A percentile compares a stretch with the other conserved stretches of the same genome.
Conservation (phyloP, 2,888 invertebrate genomes). For the Meghimatium bilineatum region DNA sequence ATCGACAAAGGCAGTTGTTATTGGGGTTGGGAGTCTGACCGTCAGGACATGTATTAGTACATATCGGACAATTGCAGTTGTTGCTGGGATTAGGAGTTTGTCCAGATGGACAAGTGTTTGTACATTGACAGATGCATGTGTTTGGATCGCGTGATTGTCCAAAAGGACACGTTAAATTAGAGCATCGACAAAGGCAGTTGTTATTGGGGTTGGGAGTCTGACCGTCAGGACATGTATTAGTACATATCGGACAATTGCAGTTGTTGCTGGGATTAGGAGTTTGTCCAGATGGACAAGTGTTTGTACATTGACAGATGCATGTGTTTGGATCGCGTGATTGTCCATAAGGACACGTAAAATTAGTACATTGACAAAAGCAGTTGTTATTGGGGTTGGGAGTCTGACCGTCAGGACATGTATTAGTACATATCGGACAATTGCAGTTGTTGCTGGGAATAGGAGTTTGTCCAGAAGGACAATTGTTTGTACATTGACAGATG, state of each 20-base stretch:
- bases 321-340: background rate
- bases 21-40: background rate
- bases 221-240: background rate
- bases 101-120: background rate
- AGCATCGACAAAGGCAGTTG: background rate
- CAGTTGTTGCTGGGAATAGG: background rate
- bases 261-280: background rate
- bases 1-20: background rate
- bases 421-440: background rate
- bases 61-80: background rate
- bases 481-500: conserved; percentile 3
- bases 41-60: background rate
- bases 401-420: background rate
- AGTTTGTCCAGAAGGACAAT: background rate
- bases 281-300: background rate
- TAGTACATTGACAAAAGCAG: conserved; percentile 9
- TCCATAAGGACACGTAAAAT: background rate
- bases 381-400: background rate
- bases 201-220: background rate
- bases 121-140: background rate
- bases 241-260: background rate
- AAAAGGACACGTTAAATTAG: background rate
- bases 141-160: background rate
- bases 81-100: conserved; percentile 2
- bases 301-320: background rate